These are phyloP conservation scores for Manis crassicaudata DNA, from an alignment of 2,797 vertebrate genomes.

Conservation along the genomic window DNA sequence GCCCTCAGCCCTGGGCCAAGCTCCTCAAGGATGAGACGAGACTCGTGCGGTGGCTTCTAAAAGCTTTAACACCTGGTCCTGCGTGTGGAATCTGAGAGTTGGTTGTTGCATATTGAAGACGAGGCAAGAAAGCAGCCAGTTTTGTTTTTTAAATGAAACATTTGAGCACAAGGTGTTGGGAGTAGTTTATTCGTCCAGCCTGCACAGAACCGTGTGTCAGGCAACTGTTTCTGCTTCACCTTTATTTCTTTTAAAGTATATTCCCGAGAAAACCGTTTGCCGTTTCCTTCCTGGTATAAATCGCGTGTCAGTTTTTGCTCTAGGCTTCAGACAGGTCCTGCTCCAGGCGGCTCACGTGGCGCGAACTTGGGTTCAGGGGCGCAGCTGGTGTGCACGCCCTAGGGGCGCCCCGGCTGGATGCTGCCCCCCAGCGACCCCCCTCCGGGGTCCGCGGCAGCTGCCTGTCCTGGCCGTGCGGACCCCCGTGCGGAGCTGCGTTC, in stretches of 20 bases:
- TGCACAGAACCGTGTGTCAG: accelerated
- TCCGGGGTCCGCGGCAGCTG: no score
- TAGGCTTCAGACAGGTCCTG: neutral
- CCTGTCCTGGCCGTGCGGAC: no score
- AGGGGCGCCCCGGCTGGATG: no score
- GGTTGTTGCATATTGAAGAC: neutral
- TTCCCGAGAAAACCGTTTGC: neutral
- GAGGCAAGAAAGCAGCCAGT: neutral
- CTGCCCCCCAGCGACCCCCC: no score
- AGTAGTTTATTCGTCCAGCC: neutral
- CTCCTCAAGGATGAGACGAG: neutral
- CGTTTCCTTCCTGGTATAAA: neutral
- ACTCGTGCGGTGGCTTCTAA: neutral
- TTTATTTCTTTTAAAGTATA: neutral
- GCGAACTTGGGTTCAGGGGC: no score
- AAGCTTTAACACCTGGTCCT: neutral
- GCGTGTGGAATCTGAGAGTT: neutral
- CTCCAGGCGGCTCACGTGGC: no score
- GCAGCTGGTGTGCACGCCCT: no score
- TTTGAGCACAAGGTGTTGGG: neutral
- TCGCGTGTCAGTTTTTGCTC: neutral
- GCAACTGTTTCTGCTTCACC: neutral
- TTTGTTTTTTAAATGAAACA: neutral
- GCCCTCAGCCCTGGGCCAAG: neutral
- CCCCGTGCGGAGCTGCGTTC: no score